Evolutionary conservation across 2,797 vertebrate species (phyloP).

Genomic region (Sebastes taczanowskii): DNA sequence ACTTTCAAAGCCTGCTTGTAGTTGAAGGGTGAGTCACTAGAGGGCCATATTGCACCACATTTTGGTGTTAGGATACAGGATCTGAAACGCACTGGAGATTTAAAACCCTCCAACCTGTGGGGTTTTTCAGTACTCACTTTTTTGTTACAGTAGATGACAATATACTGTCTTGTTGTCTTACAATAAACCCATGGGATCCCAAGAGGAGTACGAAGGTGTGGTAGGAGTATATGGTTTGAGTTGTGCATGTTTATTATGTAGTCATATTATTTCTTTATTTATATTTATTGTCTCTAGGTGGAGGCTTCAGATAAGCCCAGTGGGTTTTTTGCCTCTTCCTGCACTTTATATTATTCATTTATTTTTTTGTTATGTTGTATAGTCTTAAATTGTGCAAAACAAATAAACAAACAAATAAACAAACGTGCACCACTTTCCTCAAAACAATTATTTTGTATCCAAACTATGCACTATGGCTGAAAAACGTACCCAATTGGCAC

Average conservation of each 20-base stretch:
- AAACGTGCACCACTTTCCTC: neutral
- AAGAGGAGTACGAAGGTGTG: neutral
- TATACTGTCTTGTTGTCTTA: neutral
- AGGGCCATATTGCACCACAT: constrained; percentile 54
- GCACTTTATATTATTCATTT: too few relatives aligned
- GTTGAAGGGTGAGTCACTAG: constrained; percentile 53
- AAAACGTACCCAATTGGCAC: neutral
- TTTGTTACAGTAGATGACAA: neutral
- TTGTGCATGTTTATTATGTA: neutral
- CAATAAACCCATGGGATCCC: neutral
- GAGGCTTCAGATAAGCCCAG: too few relatives aligned
- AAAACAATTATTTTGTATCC: neutral
- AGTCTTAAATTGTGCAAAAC: too few relatives aligned
- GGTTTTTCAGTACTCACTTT: neutral
- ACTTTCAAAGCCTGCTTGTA: constrained; percentile 15
- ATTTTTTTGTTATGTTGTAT: too few relatives aligned
- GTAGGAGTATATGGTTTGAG: neutral
- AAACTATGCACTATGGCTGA: neutral
- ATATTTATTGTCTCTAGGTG: too few relatives aligned
- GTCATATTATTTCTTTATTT: too few relatives aligned
- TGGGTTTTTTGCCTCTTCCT: too few relatives aligned
- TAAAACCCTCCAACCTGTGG: neutral
- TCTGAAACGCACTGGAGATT: neutral
- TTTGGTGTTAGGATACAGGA: constrained; percentile 46
- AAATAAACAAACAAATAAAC: too few relatives aligned